These are phyloP conservation scores for Mechanitis mazaeus DNA, from an alignment of 2,888 invertebrate species.

Conservation along the genomic window DNA sequence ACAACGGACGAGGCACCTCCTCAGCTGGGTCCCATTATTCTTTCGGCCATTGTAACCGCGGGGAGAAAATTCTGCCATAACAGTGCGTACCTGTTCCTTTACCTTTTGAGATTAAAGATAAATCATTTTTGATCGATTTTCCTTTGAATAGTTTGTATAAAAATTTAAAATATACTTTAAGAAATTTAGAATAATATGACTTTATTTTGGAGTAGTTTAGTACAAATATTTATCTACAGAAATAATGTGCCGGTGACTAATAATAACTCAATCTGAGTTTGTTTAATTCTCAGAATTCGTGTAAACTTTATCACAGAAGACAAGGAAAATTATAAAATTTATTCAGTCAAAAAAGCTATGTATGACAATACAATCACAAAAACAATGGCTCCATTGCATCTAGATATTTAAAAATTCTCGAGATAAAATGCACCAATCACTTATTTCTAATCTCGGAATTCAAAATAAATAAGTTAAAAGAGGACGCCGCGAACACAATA, in stretches of 20 bases:
- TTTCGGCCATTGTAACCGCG: conserved; percentile 57
- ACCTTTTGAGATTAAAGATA: conserved; percentile 1
- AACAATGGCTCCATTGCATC: too few species aligned
- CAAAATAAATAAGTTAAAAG: conserved; percentile 43
- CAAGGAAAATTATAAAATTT: too few species aligned
- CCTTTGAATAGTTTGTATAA: not conserved
- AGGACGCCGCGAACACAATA: conserved; percentile 45
- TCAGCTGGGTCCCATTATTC: conserved; percentile 75
- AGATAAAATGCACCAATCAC: conserved; percentile 31
- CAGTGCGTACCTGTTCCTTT: conserved; percentile 53
- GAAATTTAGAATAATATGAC: too few species aligned
- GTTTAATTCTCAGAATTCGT: not conserved
- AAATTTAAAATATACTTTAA: not conserved
- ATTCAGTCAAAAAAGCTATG: too few species aligned
- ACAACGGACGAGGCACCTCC: conserved; percentile 71
- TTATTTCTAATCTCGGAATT: conserved; percentile 34
- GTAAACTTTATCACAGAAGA: too few species aligned
- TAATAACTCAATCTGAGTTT: not conserved
- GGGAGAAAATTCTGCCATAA: conserved; percentile 49
- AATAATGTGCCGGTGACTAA: not conserved
- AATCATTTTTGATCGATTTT: not conserved
- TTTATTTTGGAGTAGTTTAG: too few species aligned
- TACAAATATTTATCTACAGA: not conserved
- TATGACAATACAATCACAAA: too few species aligned
- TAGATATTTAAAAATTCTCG: not conserved